Evolutionary conservation across 2,888 invertebrate genomes (phyloP).

Genomic region (Eristalis tenax): DNA sequence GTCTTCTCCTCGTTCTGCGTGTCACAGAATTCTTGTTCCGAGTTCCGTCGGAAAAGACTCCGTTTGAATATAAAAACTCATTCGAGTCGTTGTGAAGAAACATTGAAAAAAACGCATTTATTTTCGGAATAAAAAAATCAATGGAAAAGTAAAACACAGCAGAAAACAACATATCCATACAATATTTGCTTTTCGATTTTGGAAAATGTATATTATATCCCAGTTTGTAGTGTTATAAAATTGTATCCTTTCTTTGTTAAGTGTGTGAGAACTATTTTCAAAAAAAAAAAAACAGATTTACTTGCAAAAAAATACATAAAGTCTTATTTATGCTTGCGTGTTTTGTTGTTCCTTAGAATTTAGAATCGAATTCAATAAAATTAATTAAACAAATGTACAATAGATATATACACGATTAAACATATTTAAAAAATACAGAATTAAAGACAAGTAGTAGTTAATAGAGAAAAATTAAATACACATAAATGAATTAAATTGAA

Average conservation of each 20-base stretch:
- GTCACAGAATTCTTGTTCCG: not conserved
- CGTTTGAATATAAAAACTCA: not conserved
- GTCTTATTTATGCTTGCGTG: slow-evolving; percentile 68
- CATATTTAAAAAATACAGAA: slow-evolving; percentile 18
- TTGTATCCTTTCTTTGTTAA: slow-evolving; percentile 23
- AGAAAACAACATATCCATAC: slow-evolving; percentile 37
- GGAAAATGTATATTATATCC: slow-evolving; percentile 71
- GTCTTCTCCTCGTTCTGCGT: not conserved
- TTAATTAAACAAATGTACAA: slow-evolving; percentile 10
- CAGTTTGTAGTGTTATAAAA: slow-evolving; percentile 68
- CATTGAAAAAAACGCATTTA: not conserved
- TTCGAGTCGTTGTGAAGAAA: slow-evolving; percentile 27
- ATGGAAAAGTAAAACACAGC: slow-evolving; percentile 7
- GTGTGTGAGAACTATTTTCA: slow-evolving; percentile 9
- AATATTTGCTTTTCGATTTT: slow-evolving; percentile 34
- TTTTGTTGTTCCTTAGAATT: slow-evolving; percentile 65
- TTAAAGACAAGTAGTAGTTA: slow-evolving; percentile 42
- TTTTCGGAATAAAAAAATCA: not conserved
- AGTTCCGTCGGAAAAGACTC: slow-evolving; percentile 1
- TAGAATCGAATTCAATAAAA: slow-evolving; percentile 45
- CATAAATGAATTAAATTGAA: slow-evolving; percentile 18
- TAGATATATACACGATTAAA: slow-evolving; percentile 34
- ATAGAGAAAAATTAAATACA: slow-evolving; percentile 5
- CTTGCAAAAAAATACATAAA: too few relatives aligned
- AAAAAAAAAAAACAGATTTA: slow-evolving; percentile 33